Percentiles rank a stretch among this genome's conserved stretches.
Conservation (phyloP, 1,140 invertebrate species). For the Pararge aegeria region DNA sequence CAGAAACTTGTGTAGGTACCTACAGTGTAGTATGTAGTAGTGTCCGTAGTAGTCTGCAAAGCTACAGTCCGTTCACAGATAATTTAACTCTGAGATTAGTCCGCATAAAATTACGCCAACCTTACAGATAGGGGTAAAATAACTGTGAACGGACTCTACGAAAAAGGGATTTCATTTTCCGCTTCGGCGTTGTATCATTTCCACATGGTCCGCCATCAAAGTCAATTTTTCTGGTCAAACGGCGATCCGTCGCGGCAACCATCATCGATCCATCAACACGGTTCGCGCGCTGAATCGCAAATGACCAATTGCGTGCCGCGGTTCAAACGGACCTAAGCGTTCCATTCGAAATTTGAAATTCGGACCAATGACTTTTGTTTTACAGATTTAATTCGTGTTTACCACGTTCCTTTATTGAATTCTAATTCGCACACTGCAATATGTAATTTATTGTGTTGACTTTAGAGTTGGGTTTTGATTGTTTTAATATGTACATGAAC, state of each 20-base stretch:
- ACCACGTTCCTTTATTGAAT: slow-evolving; percentile 14
- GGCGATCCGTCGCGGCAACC: slow-evolving; percentile 34
- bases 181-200: slow-evolving; percentile 9
- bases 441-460: slow-evolving; percentile 18
- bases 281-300: slow-evolving; percentile 67
- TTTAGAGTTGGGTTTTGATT: slow-evolving; percentile 31
- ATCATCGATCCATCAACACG: slow-evolving; percentile 69
- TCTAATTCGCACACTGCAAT: slow-evolving; percentile 13
- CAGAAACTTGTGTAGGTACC: too few relatives aligned
- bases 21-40: too few relatives aligned
- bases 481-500: slow-evolving; percentile 32
- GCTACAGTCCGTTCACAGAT: too few relatives aligned
- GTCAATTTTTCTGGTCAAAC: slow-evolving; percentile 66
- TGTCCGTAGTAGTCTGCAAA: too few relatives aligned
- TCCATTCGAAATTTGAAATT: slow-evolving; percentile 61
- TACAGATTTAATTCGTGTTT: slow-evolving; percentile 58
- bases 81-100: too few relatives aligned
- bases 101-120: too few relatives aligned
- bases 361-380: slow-evolving; percentile 58
- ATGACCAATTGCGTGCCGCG: slow-evolving; percentile 61
- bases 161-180: slow-evolving; percentile 8
- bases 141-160: too few relatives aligned
- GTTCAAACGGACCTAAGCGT: slow-evolving; percentile 59
- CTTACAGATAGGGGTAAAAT: too few relatives aligned
- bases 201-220: slow-evolving; percentile 20